phyloP scores from a whole-genome alignment of 2,797 vertebrate species.

The Carcharodon carcharias region DNA sequence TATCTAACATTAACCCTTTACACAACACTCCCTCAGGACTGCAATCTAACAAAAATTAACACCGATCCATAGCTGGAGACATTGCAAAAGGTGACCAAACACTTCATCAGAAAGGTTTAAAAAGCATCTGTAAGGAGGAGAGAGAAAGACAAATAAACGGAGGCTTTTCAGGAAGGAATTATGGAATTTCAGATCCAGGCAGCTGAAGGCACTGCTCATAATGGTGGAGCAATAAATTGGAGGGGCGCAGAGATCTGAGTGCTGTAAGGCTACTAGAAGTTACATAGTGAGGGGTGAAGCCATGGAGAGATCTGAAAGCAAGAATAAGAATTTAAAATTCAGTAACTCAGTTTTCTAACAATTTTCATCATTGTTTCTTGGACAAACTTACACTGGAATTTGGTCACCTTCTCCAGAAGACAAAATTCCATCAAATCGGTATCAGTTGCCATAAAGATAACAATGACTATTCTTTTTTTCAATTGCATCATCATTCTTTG shows the following conservation, averaged over 20 bases:
- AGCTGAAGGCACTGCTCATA: neutral
- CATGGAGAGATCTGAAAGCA: neutral
- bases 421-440: neutral
- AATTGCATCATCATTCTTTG: neutral
- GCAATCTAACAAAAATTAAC: neutral
- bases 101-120: neutral
- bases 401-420: neutral
- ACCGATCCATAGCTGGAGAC: neutral
- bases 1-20: too few species aligned
- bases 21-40: neutral
- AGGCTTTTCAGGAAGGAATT: neutral
- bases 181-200: neutral
- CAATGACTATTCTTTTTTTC: neutral
- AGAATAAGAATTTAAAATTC: neutral
- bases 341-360: neutral
- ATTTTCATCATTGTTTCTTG: neutral
- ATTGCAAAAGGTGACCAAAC: too few species aligned
- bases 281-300: neutral
- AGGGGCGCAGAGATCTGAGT: neutral
- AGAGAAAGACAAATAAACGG: neutral
- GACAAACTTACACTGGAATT: neutral
- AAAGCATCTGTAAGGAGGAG: neutral
- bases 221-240: neutral
- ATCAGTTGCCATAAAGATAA: neutral
- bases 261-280: neutral